Evolutionary conservation across 2,797 vertebrate species (phyloP).

Genomic region (Labeo calbasu): DNA sequence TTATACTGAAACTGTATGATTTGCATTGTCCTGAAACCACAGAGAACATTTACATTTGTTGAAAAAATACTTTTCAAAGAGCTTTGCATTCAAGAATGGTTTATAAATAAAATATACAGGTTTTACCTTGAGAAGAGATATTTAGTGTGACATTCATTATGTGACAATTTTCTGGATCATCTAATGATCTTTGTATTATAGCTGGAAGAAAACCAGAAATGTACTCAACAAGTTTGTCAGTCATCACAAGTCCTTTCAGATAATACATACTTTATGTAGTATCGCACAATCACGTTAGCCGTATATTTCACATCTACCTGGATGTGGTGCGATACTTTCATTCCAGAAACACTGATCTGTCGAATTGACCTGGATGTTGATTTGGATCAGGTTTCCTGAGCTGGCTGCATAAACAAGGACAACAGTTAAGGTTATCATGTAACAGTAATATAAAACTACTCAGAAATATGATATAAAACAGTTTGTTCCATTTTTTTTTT

Average conservation of each 20-base stretch:
- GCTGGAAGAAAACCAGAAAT: not conserved
- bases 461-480: not conserved
- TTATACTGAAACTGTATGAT: not conserved
- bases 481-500: no score
- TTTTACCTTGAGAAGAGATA: not conserved
- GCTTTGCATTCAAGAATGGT: not conserved
- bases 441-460: not conserved
- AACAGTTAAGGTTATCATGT: not conserved
- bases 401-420: not conserved
- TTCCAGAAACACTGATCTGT: not conserved
- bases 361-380: not conserved
- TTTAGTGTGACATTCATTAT: not conserved
- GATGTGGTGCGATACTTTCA: accelerated
- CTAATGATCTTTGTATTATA: no score
- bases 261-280: not conserved
- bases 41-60: not conserved
- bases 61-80: not conserved
- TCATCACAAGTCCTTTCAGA: not conserved
- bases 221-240: not conserved
- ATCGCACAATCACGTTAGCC: not conserved
- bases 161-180: no score
- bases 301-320: not conserved
- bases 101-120: not conserved
- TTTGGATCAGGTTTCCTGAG: not conserved
- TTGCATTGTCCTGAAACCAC: not conserved